A percentile compares a stretch with the other conserved stretches of the same genome.
Conservation (phyloP, 2,888 invertebrate species). For the Oegoconia quadripuncta region DNA sequence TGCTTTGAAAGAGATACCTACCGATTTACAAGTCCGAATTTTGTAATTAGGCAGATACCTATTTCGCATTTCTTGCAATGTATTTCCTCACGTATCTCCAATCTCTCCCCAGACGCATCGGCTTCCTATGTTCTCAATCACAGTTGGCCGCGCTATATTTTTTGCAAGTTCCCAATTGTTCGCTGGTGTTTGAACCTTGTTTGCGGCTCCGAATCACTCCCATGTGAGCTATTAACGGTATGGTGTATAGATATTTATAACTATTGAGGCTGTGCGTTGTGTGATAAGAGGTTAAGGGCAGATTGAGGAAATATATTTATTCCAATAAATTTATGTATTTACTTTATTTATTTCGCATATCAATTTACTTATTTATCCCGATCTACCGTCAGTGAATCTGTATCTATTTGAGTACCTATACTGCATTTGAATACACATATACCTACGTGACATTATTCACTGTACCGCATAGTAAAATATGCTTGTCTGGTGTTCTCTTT, state of each 20-base stretch:
- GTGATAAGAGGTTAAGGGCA: no score
- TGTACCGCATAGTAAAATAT: no score
- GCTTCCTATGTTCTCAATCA: constrained; percentile 12
- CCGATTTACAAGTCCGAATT: no score
- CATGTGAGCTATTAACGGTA: constrained; percentile 5
- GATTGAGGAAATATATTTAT: not conserved
- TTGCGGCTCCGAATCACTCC: constrained; percentile 2
- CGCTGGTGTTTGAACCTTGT: constrained; percentile 3
- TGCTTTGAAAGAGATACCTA: no score
- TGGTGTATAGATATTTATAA: constrained; percentile 7
- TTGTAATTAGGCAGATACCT: not conserved
- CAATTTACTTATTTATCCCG: no score
- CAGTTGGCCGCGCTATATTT: constrained; percentile 8
- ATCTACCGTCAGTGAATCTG: no score
- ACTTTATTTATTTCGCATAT: no score
- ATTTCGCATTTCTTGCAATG: not conserved
- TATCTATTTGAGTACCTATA: no score
- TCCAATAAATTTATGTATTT: no score
- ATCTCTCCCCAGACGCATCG: constrained; percentile 11
- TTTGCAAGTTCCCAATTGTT: constrained; percentile 9
- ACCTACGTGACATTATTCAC: no score
- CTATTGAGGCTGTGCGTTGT: not conserved
- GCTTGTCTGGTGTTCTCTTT: no score
- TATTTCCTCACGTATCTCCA: not conserved
- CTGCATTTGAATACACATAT: no score